phyloP scores from a whole-genome alignment of 2,797 vertebrate species.

The Silurus lanzhouensis region DNA sequence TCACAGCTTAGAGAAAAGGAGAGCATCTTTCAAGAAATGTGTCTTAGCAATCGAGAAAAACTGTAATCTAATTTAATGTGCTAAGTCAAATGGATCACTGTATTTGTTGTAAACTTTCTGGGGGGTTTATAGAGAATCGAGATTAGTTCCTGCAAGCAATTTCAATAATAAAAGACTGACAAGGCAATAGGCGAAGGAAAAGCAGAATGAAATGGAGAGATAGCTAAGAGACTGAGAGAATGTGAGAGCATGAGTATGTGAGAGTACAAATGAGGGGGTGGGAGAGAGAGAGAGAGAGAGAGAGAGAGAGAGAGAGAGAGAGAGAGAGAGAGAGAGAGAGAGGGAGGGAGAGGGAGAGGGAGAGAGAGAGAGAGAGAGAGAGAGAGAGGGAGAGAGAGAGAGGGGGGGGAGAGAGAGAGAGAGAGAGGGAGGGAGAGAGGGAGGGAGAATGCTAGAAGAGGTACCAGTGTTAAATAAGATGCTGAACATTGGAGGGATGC shows the following conservation, averaged over 20 bases:
- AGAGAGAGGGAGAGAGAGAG: conserved; percentile 18
- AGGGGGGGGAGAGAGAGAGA: conserved; percentile 45
- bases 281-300: conserved; percentile 19
- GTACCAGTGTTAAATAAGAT: conserved; percentile 29
- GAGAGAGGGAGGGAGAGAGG: conserved; percentile 31
- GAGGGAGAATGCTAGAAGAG: conserved; percentile 24
- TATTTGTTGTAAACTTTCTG: not conserved
- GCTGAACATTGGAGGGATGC: conserved; percentile 31
- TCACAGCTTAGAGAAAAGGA: too few relatives aligned
- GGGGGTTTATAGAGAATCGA: not conserved
- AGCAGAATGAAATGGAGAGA: not conserved
- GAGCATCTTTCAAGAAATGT: too few relatives aligned
- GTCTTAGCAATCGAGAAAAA: too few relatives aligned
- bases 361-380: conserved; percentile 17
- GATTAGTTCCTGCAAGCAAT: not conserved
- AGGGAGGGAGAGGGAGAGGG: conserved; percentile 19
- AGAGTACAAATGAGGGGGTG: conserved; percentile 33
- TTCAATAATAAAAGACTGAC: too few relatives aligned
- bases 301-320: conserved; percentile 20
- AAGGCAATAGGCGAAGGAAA: not conserved
- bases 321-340: conserved; percentile 29
- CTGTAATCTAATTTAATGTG: not conserved
- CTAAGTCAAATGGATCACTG: too few relatives aligned
- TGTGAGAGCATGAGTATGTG: conserved; percentile 17
- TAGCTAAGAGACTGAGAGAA: conserved; percentile 9